Conservation (phyloP, 2,797 vertebrate species). For the Mionectes olivaceus region DNA sequence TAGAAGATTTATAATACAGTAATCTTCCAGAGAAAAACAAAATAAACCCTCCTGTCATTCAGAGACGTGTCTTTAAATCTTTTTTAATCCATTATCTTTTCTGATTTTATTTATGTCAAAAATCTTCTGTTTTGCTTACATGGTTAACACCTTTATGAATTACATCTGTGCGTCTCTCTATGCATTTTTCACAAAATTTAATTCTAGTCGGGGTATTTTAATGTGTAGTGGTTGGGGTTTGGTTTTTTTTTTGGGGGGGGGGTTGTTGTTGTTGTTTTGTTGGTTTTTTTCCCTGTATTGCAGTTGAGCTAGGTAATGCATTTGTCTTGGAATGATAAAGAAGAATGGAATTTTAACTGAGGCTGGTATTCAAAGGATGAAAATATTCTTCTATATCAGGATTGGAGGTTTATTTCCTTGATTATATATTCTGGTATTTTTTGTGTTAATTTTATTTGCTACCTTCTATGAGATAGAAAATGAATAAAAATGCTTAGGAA, state of each 20-base stretch:
- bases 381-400: neutral
- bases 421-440: constrained; percentile 3
- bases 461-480: neutral
- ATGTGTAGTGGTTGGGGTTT: too few species aligned
- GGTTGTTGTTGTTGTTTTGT: neutral
- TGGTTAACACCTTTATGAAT: neutral
- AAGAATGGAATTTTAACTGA: neutral
- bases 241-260: neutral
- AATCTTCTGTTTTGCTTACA: neutral
- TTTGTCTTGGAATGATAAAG: neutral
- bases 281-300: neutral
- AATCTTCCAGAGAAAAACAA: neutral
- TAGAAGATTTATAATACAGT: neutral
- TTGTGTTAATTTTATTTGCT: constrained; percentile 27
- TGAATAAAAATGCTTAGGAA: constrained; percentile 46
- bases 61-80: neutral
- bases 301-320: neutral
- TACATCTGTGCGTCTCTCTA: neutral
- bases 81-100: neutral
- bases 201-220: neutral
- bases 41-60: neutral
- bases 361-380: neutral
- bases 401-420: neutral
- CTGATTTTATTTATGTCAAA: neutral
- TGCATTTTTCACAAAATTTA: neutral